Evolutionary conservation across 2,113 vertebrate species (phyloP).

Genomic region (Lycocorax pyrrhopterus): DNA sequence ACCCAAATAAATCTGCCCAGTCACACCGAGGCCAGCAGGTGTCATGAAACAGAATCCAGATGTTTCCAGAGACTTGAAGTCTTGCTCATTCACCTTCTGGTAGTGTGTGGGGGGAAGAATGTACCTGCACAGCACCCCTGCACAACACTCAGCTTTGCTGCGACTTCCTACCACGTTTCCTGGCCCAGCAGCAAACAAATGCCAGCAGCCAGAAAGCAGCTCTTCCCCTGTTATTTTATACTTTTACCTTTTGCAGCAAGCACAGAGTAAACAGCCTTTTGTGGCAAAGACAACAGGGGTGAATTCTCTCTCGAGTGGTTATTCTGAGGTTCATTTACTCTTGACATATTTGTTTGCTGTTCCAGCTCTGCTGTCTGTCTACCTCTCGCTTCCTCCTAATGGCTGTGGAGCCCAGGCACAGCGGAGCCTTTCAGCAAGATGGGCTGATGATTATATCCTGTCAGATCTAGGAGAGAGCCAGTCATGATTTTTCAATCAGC

Average conservation of each 20-base stretch:
- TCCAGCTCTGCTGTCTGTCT: constrained; percentile 20
- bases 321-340: constrained; percentile 67
- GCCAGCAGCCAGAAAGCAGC: constrained; percentile 36
- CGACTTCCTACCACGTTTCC: neutral
- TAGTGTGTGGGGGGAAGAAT: accelerated
- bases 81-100: neutral
- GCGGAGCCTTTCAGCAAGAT: constrained; percentile 47
- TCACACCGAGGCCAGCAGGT: neutral
- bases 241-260: constrained; percentile 13
- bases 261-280: constrained; percentile 53
- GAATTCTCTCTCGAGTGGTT: constrained; percentile 63
- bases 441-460: constrained; percentile 50
- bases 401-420: constrained; percentile 52
- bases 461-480: constrained; percentile 14
- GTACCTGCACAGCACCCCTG: constrained; percentile 1
- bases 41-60: neutral
- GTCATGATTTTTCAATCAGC: constrained; percentile 61
- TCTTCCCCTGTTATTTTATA: neutral
- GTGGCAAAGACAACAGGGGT: constrained; percentile 51
- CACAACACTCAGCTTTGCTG: neutral
- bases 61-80: neutral
- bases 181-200: neutral
- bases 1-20: neutral
- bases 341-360: constrained; percentile 65
- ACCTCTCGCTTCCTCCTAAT: neutral